Base-by-base conservation (phyloP, 2,797 vertebrate species). In the Podarcis lilfordi region DNA sequence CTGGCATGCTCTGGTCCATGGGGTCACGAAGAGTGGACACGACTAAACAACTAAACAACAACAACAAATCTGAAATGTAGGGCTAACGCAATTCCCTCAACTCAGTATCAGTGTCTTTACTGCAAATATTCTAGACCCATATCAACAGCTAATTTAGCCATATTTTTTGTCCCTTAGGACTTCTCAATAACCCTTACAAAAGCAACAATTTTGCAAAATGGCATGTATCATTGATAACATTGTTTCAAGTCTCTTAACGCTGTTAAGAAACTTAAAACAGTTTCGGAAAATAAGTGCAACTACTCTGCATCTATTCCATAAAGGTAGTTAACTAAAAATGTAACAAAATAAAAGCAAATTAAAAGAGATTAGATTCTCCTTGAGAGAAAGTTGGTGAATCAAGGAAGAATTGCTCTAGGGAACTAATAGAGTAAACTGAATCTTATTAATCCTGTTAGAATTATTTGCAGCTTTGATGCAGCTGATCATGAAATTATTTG, bases 61-160 rank as follows among this genome's bases (percentile, higher is more conserved):
- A 43, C 43, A 43, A 43, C 40, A 8, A 43, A 93, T 74, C 81
- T 0, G 8, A 92, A 93, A 92, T 77, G 45, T 15, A 86, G 66
- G 68, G 92, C 89, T 93, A 92, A 94, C 93, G 88, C 91, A 95
- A 95, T 92, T 94, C 95, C 94, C 93, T 88, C 78, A 84, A 89
- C 90, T 93, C 93, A 88, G 80, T 92, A 95, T 94, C 94, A 91
- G 27, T 95, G 93, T 94, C 92, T 0, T 50, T 50, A 50, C 0
- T 78, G 88, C 0, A 93, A 93, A 93, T 92, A 94, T 90, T 93
- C 91, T 91, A 95, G 92, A 91, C 88, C n/a, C n/a, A 50, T 32
- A 32, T 64, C 84, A 84, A 78, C 85, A 90, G 89, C 93, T 93
- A 94, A 93, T 94, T 93, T 94, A 95, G 92, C 40, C 93, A 94